These are phyloP conservation scores for Heloderma charlesbogerti DNA, from an alignment of 2,113 vertebrate species.

Conservation along the genomic window DNA sequence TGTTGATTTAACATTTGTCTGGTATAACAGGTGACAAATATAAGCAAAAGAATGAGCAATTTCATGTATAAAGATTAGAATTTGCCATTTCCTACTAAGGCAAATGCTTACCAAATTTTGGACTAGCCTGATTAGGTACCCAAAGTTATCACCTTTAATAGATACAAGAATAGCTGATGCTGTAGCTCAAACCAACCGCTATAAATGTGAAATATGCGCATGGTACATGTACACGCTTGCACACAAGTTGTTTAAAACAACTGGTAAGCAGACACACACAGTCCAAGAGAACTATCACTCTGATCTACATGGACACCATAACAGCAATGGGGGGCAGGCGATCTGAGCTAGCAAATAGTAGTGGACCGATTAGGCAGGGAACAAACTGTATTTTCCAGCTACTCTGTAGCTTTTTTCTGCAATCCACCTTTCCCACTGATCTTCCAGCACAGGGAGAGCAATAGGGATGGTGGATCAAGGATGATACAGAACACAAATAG, in stretches of 20 bases:
- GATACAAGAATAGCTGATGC: background rate
- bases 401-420: background rate
- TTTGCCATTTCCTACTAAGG: background rate
- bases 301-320: background rate
- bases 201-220: too few relatives aligned
- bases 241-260: background rate
- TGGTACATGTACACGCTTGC: background rate
- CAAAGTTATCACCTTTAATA: background rate
- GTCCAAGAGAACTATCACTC: background rate
- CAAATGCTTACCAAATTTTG: background rate
- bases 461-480: background rate
- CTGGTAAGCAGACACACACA: background rate
- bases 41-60: background rate
- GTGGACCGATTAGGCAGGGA: too few relatives aligned
- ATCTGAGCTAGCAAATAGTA: background rate
- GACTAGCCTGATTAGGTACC: background rate
- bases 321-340: background rate
- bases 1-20: background rate
- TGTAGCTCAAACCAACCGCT: background rate
- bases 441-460: background rate
- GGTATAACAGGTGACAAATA: background rate
- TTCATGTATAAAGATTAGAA: background rate
- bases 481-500: background rate
- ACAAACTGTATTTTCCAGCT: background rate
- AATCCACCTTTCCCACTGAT: background rate